Base-by-base conservation (phyloP, 2,888 invertebrate genomes). In the Epirrhoe tristata region DNA sequence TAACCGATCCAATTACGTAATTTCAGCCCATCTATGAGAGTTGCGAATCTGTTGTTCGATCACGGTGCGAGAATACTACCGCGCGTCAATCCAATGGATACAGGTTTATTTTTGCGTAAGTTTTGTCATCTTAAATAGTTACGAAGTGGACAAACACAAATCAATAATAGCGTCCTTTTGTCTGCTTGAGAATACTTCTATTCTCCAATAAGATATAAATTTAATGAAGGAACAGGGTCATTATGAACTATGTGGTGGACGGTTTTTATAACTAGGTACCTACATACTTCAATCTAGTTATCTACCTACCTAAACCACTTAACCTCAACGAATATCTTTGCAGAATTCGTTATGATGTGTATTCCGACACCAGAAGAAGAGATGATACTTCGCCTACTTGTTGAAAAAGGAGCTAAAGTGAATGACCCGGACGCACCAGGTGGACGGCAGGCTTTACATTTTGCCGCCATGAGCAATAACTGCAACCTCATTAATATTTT, bases 391-490 rank as follows among this genome's bases (percentile, higher is more conserved):
- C 69, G 74, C 10, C 83, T 89, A 12, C 82, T 94, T 4, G 73
- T 92, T 1, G 66, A 79, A 0, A 83, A 89, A 48, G 93, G 91
- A 12, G 89, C 86, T 6, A 17, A 79, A 43, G 77, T 92, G 5
- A 87, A 93, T 59, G 90, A 90, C 63, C 81, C 83, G 1, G 77
- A 83, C 1, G 87, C 85, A 0, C 88, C 90, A 1, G 92, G 91
- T 0, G 85, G 88, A 8, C 85, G 93, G 12, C 94, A 93, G 73
- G 88, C 92, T 0, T 77, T 94, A 48, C 94, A 94, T 76, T 90
- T 93, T 67, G 93, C 93, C 12, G 94, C 94, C 2, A 91, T 94
- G 85, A 89, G 88, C 66, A 88, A 93, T 69, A 93, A 93, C 69
- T 80, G 82, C 50, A 74, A 71, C 1, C 82, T 94, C 0, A 89